These are phyloP conservation scores for Xenopus petersii DNA, from an alignment of 2,797 vertebrate species.

Conservation along the genomic window DNA sequence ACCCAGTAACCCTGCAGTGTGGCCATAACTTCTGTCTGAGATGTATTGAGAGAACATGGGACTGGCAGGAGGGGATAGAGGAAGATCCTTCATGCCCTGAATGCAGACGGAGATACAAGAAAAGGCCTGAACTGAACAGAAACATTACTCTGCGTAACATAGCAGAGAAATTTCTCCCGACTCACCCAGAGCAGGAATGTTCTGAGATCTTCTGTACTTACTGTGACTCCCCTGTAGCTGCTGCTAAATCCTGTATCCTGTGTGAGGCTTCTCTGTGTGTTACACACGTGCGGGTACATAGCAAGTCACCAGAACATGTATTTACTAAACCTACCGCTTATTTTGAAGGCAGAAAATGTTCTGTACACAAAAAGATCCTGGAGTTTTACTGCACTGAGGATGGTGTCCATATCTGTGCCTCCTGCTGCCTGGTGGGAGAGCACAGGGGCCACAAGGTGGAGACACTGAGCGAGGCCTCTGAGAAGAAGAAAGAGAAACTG, in stretches of 20 bases:
- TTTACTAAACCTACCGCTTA: background rate
- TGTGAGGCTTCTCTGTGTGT: background rate
- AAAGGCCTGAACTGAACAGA: no score
- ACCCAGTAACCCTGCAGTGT: no score
- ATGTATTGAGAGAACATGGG: no score
- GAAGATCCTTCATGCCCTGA: no score
- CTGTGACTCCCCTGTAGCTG: background rate
- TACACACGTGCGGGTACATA: background rate
- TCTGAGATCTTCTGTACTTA: background rate
- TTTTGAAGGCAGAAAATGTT: background rate
- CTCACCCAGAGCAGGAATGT: no score
- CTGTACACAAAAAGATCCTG: background rate
- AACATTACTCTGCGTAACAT: no score
- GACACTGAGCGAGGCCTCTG: background rate
- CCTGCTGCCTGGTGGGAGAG: background rate
- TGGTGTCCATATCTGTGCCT: background rate
- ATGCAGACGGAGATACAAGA: no score
- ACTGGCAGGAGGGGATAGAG: no score
- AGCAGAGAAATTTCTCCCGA: no score
- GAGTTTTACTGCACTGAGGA: background rate
- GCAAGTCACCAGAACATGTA: background rate
- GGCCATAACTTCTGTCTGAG: no score
- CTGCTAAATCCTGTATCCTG: background rate
- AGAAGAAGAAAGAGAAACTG: background rate
- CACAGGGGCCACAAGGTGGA: background rate